Conservation (phyloP, 2,888 invertebrate species). For the Chymomyza caudatula region DNA sequence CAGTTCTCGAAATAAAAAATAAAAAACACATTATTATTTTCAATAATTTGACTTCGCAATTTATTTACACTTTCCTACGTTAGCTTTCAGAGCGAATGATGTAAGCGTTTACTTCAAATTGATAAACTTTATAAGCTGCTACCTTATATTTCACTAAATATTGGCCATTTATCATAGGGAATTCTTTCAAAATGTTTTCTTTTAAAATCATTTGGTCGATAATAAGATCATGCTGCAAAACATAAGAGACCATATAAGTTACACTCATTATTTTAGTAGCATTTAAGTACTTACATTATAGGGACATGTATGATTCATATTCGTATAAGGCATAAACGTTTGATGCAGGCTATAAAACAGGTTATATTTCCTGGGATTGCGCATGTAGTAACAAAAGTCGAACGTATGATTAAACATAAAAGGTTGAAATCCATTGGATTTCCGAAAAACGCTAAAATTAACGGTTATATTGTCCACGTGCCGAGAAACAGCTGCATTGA, state of each 20-base stretch:
- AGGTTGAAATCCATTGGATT: constrained; percentile 46
- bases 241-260: neutral
- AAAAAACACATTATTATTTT: too few species aligned
- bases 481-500: neutral
- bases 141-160: constrained; percentile 26
- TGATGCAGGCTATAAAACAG: constrained; percentile 36
- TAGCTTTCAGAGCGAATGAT: too few species aligned
- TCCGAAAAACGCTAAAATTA: constrained; percentile 38
- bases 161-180: constrained; percentile 37
- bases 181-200: constrained; percentile 16
- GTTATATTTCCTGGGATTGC: constrained; percentile 31
- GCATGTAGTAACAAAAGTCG: constrained; percentile 48
- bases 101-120: constrained; percentile 16
- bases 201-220: constrained; percentile 15
- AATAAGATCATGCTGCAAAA: constrained; percentile 33
- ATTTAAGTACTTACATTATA: constrained; percentile 41
- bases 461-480: constrained; percentile 31
- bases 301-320: constrained; percentile 47
- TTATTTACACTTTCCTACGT: too few species aligned
- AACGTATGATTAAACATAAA: constrained; percentile 42
- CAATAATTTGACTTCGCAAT: too few species aligned
- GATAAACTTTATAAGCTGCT: constrained; percentile 7
- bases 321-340: constrained; percentile 15
- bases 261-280: too few species aligned
- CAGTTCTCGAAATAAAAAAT: too few species aligned